These are phyloP conservation scores for Chironomus striatipennis DNA, from an alignment of 1,140 invertebrate species.

Conservation along the genomic window DNA sequence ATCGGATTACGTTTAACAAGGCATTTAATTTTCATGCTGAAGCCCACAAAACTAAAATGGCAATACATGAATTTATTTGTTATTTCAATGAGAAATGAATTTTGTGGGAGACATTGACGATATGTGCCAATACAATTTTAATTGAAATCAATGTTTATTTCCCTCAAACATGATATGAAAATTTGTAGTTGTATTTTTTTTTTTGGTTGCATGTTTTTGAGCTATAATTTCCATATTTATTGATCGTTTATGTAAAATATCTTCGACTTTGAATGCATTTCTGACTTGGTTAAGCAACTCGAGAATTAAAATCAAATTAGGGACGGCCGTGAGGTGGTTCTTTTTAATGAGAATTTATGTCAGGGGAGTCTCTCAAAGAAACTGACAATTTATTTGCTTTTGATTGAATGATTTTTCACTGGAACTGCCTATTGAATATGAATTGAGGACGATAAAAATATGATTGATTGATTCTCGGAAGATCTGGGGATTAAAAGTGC, in stretches of 20 bases:
- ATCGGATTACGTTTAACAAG: slow-evolving; percentile 2
- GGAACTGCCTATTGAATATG: no score
- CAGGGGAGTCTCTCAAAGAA: no score
- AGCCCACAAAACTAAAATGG: background rate
- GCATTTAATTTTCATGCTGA: slow-evolving; percentile 8
- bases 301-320: no score
- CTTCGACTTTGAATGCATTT: background rate
- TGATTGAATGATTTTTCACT: no score
- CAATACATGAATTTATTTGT: background rate
- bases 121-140: background rate
- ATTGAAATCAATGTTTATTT: background rate
- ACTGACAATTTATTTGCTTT: no score
- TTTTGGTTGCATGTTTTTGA: background rate
- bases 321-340: no score
- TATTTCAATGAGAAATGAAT: background rate
- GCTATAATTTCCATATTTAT: background rate
- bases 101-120: background rate
- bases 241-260: background rate
- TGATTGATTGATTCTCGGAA: no score
- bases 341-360: no score
- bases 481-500: no score
- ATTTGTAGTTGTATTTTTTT: background rate
- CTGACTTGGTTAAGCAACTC: background rate
- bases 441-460: no score
- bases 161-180: background rate